Evolutionary conservation across 2,797 vertebrate species (phyloP).

Genomic region (Melanotaenia maccullochi): DNA sequence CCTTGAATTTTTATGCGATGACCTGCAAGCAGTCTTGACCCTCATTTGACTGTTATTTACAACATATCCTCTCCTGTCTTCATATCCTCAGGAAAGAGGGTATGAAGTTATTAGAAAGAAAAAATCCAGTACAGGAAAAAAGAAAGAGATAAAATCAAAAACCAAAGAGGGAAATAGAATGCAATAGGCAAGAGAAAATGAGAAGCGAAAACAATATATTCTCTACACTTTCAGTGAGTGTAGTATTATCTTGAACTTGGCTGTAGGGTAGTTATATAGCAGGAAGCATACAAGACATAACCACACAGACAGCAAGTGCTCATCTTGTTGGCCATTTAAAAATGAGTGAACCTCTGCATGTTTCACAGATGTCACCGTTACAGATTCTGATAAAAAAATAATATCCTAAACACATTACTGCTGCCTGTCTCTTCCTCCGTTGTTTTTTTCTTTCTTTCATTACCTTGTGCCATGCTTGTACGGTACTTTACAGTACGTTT

Average conservation of each 20-base stretch:
- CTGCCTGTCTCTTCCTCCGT: slow-evolving; percentile 44
- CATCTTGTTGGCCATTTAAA: too few relatives aligned
- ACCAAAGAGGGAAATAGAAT: background rate
- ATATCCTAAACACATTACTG: slow-evolving; percentile 29
- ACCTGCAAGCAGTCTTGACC: too few relatives aligned
- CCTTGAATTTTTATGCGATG: too few relatives aligned
- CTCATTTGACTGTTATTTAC: background rate
- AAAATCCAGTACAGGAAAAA: background rate
- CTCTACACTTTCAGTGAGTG: background rate
- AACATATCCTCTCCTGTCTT: background rate
- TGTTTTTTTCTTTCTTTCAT: slow-evolving; percentile 10
- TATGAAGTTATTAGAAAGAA: background rate
- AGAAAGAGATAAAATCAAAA: background rate
- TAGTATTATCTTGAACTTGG: background rate
- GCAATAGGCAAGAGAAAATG: background rate
- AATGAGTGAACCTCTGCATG: too few relatives aligned
- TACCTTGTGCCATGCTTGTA: slow-evolving; percentile 14
- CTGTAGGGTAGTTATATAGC: background rate
- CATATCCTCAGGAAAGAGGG: background rate
- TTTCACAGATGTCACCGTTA: too few relatives aligned
- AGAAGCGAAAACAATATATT: background rate
- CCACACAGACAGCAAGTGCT: too few relatives aligned
- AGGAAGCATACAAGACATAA: too few relatives aligned
- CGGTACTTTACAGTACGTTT: slow-evolving; percentile 18
- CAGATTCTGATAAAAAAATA: slow-evolving; percentile 27